A percentile compares a stretch with the other conserved stretches of the same genome.
These are phyloP conservation scores for Paramormyrops hopkinsi DNA, from an alignment of 2,797 vertebrate genomes.

Conservation along the genomic window DNA sequence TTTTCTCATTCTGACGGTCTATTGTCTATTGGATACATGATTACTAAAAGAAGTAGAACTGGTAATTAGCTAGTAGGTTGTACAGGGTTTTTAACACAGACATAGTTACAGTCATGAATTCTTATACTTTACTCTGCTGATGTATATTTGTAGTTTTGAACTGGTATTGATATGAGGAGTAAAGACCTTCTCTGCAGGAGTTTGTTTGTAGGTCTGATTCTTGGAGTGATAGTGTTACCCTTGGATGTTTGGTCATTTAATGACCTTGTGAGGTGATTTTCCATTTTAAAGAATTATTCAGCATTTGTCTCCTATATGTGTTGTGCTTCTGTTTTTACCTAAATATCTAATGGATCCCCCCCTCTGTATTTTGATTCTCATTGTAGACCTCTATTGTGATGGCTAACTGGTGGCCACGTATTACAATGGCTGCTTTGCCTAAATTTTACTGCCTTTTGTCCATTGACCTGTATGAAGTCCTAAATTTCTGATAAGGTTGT, in stretches of 20 bases:
- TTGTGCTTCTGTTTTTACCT: neutral
- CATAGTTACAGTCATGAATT: neutral
- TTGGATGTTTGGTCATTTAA: neutral
- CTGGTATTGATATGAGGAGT: neutral
- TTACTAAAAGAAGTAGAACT: neutral
- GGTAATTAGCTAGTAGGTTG: neutral
- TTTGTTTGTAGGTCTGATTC: neutral
- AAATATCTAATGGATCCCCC: neutral
- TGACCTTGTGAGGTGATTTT: neutral
- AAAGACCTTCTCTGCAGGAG: neutral
- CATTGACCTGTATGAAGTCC: conserved; percentile 49
- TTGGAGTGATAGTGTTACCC: neutral
- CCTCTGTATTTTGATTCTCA: neutral
- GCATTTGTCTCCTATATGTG: neutral
- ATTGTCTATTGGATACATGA: neutral
- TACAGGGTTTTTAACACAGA: neutral
- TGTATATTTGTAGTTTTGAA: neutral
- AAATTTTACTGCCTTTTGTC: neutral
- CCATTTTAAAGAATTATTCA: neutral
- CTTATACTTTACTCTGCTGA: neutral
- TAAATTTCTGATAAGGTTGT: conserved; percentile 60
- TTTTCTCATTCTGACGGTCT: neutral
- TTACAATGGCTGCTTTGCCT: conserved; percentile 1
- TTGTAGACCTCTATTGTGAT: neutral
- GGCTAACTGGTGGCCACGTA: neutral